Evolutionary conservation across 2,888 invertebrate genomes (phyloP), one percentile per base, ranked within the genome.

Genomic region (Orthosia incerta): DNA sequence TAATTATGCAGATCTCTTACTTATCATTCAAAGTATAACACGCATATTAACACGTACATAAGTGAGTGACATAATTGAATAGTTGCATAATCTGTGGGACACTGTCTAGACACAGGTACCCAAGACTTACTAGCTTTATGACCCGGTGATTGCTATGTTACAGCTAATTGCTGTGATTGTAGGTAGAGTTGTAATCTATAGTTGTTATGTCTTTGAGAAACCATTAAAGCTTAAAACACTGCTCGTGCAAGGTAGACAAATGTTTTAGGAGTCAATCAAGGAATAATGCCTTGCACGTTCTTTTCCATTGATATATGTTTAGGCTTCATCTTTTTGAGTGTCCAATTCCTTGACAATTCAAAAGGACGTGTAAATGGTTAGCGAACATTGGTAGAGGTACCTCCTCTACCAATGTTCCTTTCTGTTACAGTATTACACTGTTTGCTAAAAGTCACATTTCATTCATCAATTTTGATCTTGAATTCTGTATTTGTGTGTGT

Each of bases 61-160:
- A 20, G 18, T 51, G 15, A 71, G 31, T 83, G 72, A 76, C 65
- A 80, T 83, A 65, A 80, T 74, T 76, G 66, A 83, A 76, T 83
- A 64, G 56, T 75, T 70, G 64, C 67, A 78, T 84, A 75, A 84
- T 80, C 67, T 69, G 72, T 72, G 55, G 64, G 74, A 70, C 74
- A 63, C 12, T 48, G 84, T 84, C 77, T 84, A 80, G 74, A 78
- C 62, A 2, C 26, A 20, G 20, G 39, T 69, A 56, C 51, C 13
- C 23, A 57, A n/a, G 60, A 39, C 39, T 39, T 1, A 39, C 46
- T 51, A 71, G 57, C 65, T 23, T 63, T 79, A 75, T 55, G 55
- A 71, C 68, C 79, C 1, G 26, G 60, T 82, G 67, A 80, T 82
- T 66, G 46, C 45, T 62, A 23, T 55, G 57, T 46, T 31, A 55